phyloP scores from a whole-genome alignment of 2,797 vertebrate species.

The Bovichtus diacanthus region DNA sequence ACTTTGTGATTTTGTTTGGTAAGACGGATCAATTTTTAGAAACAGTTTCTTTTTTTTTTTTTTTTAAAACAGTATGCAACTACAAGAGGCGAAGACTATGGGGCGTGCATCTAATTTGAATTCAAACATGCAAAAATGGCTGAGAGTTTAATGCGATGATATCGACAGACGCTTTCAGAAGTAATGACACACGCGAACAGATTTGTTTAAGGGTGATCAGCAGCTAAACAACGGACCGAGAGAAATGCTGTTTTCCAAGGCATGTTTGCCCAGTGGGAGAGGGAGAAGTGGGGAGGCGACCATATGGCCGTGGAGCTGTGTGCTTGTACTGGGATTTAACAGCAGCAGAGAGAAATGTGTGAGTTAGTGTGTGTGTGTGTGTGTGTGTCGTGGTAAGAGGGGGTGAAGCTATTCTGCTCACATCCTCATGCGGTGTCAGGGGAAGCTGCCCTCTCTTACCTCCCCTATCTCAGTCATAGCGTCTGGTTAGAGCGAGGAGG shows the following conservation, averaged over 20 bases:
- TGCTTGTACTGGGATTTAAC: constrained; percentile 70
- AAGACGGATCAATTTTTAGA: constrained; percentile 6
- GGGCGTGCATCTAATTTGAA: constrained; percentile 13
- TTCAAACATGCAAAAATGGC: constrained; percentile 6
- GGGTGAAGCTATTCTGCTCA: constrained; percentile 79
- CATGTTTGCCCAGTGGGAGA: constrained; percentile 66
- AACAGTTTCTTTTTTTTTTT: no score
- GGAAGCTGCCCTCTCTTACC: constrained; percentile 66
- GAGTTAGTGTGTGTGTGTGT: constrained; percentile 14
- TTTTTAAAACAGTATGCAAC: constrained; percentile 30
- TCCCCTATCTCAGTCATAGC: constrained; percentile 57
- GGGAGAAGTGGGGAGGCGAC: constrained; percentile 14
- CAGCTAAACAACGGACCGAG: constrained; percentile 47
- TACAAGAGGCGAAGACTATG: constrained; percentile 5
- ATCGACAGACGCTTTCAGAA: constrained; percentile 43
- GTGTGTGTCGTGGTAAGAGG: constrained; percentile 4
- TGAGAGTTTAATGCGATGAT: constrained; percentile 42
- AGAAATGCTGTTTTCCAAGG: constrained; percentile 53
- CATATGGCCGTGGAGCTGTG: constrained; percentile 68
- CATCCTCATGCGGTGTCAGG: constrained; percentile 82
- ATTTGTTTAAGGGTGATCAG: constrained; percentile 61
- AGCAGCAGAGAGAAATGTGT: constrained; percentile 49
- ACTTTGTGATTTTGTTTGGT: constrained; percentile 6
- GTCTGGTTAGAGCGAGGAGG: constrained; percentile 39
- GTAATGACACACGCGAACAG: constrained; percentile 59